These are phyloP conservation scores for Cephus rjabovi DNA, from an alignment of 2,888 invertebrate genomes.

Conservation along the genomic window DNA sequence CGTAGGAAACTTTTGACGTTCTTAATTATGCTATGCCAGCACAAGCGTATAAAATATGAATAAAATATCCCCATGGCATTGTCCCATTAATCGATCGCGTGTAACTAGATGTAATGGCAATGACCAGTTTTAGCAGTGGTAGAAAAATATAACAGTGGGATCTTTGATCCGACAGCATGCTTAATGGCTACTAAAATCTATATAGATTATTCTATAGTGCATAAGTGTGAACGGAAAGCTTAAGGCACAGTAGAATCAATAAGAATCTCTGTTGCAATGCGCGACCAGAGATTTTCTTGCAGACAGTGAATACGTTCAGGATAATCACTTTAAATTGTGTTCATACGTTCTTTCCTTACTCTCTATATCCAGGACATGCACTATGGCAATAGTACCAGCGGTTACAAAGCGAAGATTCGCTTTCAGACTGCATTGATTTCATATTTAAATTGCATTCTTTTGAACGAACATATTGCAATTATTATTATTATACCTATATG, in stretches of 20 bases:
- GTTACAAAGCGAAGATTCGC: not conserved
- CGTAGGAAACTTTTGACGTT: not conserved
- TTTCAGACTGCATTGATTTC: not conserved
- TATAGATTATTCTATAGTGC: not conserved
- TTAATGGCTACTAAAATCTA: not conserved
- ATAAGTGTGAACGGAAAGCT: not conserved
- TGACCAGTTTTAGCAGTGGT: not conserved
- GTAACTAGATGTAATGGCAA: not conserved
- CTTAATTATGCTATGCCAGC: not conserved
- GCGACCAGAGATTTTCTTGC: not conserved
- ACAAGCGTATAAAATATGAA: not conserved
- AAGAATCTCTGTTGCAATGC: not conserved
- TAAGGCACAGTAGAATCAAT: not conserved
- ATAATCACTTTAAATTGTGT: not conserved
- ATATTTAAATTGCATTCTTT: not conserved
- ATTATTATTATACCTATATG: not conserved
- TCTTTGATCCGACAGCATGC: not conserved
- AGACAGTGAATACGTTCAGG: not conserved
- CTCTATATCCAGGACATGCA: not conserved
- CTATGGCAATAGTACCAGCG: not conserved
- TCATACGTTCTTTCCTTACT: not conserved
- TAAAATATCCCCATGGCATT: not conserved
- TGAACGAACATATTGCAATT: not conserved
- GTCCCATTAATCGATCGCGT: not conserved
- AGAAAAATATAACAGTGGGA: not conserved